A percentile compares a stretch with the other conserved stretches of the same genome.
Conservation (phyloP, 2,113 vertebrate species). For the Eudyptes chrysolophus region DNA sequence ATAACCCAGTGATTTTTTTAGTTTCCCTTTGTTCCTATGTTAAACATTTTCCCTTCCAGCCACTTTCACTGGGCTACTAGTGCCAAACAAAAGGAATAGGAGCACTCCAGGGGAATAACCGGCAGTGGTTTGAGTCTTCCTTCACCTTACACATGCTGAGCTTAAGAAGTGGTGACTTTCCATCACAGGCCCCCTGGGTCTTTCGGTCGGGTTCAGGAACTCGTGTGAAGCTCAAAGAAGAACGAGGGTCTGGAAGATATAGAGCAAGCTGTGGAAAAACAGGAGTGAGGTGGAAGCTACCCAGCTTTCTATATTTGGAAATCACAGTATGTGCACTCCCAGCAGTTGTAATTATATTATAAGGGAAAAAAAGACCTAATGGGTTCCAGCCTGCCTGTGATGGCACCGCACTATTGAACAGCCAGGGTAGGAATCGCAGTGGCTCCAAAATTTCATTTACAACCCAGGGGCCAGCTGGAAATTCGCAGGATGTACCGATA, state of each 20-base stretch:
- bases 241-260: not conserved
- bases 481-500: not conserved
- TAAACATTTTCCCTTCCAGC: not conserved
- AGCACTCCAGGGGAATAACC: not conserved
- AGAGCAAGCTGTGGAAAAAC: not conserved
- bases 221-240: not conserved
- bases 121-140: not conserved
- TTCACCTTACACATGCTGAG: not conserved
- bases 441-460: not conserved
- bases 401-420: not conserved
- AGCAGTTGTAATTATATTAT: slow-evolving; percentile 14
- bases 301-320: slow-evolving; percentile 3
- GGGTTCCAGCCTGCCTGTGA: not conserved
- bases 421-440: not conserved
- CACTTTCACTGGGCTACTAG: not conserved
- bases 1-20: not conserved
- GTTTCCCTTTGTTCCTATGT: not conserved
- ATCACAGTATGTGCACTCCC: not conserved
- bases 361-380: not conserved
- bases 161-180: not conserved
- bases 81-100: not conserved
- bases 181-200: not conserved
- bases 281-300: not conserved
- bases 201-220: not conserved
- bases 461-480: not conserved